Evolutionary conservation across 1,140 invertebrate species (phyloP).

Genomic region (Aricia agestis): DNA sequence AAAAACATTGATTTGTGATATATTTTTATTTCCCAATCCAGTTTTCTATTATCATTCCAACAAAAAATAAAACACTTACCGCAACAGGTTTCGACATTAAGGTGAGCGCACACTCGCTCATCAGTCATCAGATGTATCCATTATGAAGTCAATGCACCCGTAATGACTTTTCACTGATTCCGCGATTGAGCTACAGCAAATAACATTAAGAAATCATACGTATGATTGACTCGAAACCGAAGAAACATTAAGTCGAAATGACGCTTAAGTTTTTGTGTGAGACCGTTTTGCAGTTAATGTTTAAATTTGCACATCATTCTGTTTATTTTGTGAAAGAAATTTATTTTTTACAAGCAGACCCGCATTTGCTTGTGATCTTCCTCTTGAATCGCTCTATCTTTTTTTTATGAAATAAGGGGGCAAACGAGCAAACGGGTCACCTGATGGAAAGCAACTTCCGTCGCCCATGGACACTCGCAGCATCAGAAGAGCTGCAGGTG

Average conservation of each 20-base stretch:
- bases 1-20: neutral
- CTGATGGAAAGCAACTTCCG: too few relatives aligned
- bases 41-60: neutral
- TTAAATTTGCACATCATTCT: neutral
- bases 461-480: too few relatives aligned
- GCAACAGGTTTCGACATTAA: neutral
- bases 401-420: too few relatives aligned
- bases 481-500: too few relatives aligned
- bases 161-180: slow-evolving; percentile 4
- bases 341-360: neutral
- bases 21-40: neutral
- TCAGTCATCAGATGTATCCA: neutral
- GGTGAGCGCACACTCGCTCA: neutral
- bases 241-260: neutral
- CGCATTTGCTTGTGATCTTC: too few relatives aligned
- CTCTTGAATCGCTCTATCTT: too few relatives aligned
- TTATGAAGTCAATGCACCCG: slow-evolving; percentile 5
- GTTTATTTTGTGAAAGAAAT: neutral
- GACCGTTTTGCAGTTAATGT: neutral
- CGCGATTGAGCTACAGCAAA: neutral
- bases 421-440: too few relatives aligned
- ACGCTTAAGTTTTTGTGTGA: neutral
- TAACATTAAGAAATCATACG: neutral
- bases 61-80: neutral
- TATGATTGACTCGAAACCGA: neutral